Conservation (phyloP, 2,113 vertebrate species). For the Cynopterus brachyotis region DNA sequence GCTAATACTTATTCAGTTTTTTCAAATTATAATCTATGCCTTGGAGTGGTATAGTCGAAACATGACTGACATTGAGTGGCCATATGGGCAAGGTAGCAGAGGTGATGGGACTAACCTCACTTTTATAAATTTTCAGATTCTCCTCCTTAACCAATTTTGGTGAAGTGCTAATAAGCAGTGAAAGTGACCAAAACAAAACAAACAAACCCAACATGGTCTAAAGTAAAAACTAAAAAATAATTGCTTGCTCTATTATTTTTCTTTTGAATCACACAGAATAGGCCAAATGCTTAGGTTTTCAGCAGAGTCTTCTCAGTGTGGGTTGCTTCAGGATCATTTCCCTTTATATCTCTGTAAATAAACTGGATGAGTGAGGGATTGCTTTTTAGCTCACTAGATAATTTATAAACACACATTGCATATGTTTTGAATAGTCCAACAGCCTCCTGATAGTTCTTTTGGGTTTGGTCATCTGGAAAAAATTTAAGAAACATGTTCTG, state of each 20-base stretch:
- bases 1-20: neutral
- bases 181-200: neutral
- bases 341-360: neutral
- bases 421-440: neutral
- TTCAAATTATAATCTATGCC: constrained; percentile 43
- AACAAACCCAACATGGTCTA: neutral
- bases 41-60: neutral
- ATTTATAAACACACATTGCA: neutral
- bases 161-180: constrained; percentile 14
- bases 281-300: neutral
- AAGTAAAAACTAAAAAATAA: neutral
- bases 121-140: constrained; percentile 21
- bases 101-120: neutral
- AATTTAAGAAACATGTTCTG: neutral
- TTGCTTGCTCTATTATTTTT: neutral
- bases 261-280: neutral
- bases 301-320: neutral
- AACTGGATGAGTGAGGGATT: neutral
- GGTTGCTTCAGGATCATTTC: neutral
- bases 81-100: neutral
- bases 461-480: neutral
- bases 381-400: neutral
- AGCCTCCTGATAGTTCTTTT: neutral
- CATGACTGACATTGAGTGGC: neutral
- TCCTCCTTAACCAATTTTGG: neutral